phyloP scores from a whole-genome alignment of 2,797 vertebrate genomes.

The Rhinatrema bivittatum region DNA sequence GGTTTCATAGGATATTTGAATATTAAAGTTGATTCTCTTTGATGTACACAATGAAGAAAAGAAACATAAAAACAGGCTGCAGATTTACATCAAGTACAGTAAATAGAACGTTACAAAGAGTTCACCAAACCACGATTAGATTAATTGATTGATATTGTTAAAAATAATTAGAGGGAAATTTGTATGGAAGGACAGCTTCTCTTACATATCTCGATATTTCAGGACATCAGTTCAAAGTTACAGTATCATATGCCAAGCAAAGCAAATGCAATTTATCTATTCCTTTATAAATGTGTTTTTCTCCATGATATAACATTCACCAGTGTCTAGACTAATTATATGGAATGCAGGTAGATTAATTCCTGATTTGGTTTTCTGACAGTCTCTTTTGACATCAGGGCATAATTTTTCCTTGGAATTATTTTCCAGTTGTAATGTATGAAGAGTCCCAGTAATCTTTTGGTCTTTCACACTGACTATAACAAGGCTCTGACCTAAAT shows the following conservation, averaged over 20 bases:
- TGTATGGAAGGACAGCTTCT: not conserved
- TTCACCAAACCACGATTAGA: no score
- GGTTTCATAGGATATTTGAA: no score
- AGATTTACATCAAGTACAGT: no score
- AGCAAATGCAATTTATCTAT: not conserved
- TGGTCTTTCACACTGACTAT: slow-evolving; percentile 30
- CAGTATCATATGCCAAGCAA: no score
- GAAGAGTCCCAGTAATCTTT: slow-evolving; percentile 24
- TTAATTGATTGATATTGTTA: no score
- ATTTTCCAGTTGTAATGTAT: slow-evolving; percentile 31
- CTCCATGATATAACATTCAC: not conserved
- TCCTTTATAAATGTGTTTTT: not conserved
- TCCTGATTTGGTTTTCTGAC: slow-evolving; percentile 4
- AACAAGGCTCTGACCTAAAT: slow-evolving; percentile 41
- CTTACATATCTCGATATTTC: not conserved
- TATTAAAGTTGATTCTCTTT: no score
- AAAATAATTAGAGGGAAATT: not conserved
- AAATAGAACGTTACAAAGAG: no score
- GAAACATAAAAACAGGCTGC: no score
- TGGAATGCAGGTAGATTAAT: not conserved
- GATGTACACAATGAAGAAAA: no score
- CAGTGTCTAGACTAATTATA: not conserved
- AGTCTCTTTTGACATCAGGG: slow-evolving; percentile 3
- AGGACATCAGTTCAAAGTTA: no score
- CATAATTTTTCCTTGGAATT: slow-evolving; percentile 22